phyloP scores from a whole-genome alignment of 64 coral and sea anemone species.

The Montipora cactus region DNA sequence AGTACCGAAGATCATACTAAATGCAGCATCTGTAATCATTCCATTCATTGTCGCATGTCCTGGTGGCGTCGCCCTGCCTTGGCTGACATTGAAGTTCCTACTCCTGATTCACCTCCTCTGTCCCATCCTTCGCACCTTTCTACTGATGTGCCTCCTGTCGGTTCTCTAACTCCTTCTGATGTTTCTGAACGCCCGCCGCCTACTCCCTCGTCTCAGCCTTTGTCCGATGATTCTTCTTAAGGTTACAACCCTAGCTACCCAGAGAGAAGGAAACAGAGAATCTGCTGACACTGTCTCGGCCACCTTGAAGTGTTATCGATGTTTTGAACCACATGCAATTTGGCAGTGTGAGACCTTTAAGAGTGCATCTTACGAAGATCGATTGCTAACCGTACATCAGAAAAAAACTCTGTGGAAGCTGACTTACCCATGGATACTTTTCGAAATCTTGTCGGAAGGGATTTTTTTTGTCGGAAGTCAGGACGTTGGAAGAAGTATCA shows the following conservation, averaged over 20 bases:
- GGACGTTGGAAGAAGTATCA: slow-evolving; percentile 68
- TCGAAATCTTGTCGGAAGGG: slow-evolving; percentile 58
- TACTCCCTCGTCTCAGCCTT: too few relatives aligned
- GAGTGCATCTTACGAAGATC: slow-evolving; percentile 44
- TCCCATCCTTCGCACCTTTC: too few relatives aligned
- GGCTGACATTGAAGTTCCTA: too few relatives aligned
- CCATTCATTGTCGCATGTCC: too few relatives aligned
- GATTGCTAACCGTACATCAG: slow-evolving; percentile 55
- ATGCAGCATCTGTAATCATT: too few relatives aligned
- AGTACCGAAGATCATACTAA: too few relatives aligned
- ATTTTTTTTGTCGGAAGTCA: slow-evolving; percentile 52
- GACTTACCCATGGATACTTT: slow-evolving; percentile 73
- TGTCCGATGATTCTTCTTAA: not conserved
- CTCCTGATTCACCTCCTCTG: too few relatives aligned
- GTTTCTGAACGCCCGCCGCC: too few relatives aligned
- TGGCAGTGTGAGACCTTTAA: slow-evolving; percentile 81
- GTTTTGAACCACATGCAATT: slow-evolving; percentile 59
- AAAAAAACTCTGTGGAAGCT: slow-evolving; percentile 62
- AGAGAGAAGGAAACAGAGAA: slow-evolving; percentile 18
- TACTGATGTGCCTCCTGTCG: too few relatives aligned
- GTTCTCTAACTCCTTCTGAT: too few relatives aligned
- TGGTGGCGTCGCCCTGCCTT: too few relatives aligned
- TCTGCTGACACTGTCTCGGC: not conserved
- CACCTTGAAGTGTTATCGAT: slow-evolving; percentile 49
- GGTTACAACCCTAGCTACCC: slow-evolving; percentile 57